A percentile compares a stretch with the other conserved stretches of the same genome.
phyloP scores from a whole-genome alignment of 2,888 invertebrate species.

The Sacculina carcini region DNA sequence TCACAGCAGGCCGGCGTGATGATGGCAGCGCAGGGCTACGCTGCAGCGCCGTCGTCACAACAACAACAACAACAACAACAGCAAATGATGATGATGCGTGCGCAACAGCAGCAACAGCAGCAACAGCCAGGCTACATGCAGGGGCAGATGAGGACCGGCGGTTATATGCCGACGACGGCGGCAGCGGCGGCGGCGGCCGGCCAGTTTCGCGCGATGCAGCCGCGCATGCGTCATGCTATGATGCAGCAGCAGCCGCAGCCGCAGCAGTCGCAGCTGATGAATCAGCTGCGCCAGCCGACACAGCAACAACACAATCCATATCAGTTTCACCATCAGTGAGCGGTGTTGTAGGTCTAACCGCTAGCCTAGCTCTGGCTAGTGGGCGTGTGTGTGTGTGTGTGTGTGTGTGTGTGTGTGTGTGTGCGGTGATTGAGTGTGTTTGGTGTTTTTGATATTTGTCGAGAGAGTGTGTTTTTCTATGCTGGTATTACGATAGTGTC shows the following conservation, averaged over 20 bases:
- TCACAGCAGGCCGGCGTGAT: conserved; percentile 12
- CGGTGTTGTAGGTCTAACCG: not conserved
- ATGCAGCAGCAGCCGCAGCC: conserved; percentile 16
- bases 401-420: too few species aligned
- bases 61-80: not conserved
- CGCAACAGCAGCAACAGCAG: not conserved
- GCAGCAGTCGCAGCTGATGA: conserved; percentile 26
- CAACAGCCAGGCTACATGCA: conserved; percentile 7
- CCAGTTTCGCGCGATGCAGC: conserved; percentile 11
- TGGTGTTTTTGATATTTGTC: too few species aligned
- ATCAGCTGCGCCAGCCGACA: conserved; percentile 26
- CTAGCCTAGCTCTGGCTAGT: not conserved
- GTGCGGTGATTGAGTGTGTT: too few species aligned
- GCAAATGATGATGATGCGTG: not conserved
- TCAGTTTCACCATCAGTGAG: conserved; percentile 16
- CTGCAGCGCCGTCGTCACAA: too few species aligned
- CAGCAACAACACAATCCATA: conserved; percentile 21
- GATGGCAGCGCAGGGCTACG: conserved; percentile 7
- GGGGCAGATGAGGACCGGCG: not conserved
- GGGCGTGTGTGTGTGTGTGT: too few species aligned
- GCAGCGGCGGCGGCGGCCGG: conserved; percentile 4
- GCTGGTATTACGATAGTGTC: too few species aligned
- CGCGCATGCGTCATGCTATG: conserved; percentile 15
- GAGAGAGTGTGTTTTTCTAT: too few species aligned
- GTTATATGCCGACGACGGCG: not conserved